A percentile compares a stretch with the other conserved stretches of the same genome.
phyloP scores from a whole-genome alignment of 1,140 invertebrate genomes.

The Diorhabda elongata region DNA sequence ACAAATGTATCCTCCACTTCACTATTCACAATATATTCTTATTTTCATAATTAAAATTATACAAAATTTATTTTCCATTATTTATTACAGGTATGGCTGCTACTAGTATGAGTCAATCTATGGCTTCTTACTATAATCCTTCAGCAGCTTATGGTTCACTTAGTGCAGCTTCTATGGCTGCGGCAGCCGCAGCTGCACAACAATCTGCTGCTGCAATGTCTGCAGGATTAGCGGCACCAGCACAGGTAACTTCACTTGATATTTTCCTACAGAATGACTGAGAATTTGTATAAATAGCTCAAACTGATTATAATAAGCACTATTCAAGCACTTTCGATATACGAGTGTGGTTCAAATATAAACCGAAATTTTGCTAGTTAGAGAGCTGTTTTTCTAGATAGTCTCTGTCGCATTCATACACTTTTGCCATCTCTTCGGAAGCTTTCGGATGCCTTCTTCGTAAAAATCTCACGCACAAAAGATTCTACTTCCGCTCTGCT shows the following conservation, averaged over 20 bases:
- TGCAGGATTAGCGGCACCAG: constrained; percentile 53
- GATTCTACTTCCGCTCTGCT: too few relatives aligned
- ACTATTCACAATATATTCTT: neutral
- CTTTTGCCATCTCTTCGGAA: too few relatives aligned
- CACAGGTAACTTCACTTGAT: constrained; percentile 50
- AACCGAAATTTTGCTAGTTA: too few relatives aligned
- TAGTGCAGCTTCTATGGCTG: constrained; percentile 61
- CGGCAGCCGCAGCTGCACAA: constrained; percentile 59
- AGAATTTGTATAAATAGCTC: too few relatives aligned
- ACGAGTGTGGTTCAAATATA: too few relatives aligned
- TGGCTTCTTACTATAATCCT: constrained; percentile 60
- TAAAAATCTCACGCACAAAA: too few relatives aligned
- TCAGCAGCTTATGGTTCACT: constrained; percentile 61
- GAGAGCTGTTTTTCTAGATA: too few relatives aligned
- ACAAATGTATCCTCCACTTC: neutral
- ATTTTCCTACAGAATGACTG: too few relatives aligned
- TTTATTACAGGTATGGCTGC: constrained; percentile 56
- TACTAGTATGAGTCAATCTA: constrained; percentile 56
- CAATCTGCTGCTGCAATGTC: constrained; percentile 59
- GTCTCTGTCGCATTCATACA: too few relatives aligned
- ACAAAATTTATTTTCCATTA: neutral
- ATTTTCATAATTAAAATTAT: neutral
- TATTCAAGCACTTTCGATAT: too few relatives aligned
- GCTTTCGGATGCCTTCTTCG: too few relatives aligned
- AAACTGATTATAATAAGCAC: too few relatives aligned